phyloP scores from a whole-genome alignment of 2,113 vertebrate species.

The Tetrax tetrax region DNA sequence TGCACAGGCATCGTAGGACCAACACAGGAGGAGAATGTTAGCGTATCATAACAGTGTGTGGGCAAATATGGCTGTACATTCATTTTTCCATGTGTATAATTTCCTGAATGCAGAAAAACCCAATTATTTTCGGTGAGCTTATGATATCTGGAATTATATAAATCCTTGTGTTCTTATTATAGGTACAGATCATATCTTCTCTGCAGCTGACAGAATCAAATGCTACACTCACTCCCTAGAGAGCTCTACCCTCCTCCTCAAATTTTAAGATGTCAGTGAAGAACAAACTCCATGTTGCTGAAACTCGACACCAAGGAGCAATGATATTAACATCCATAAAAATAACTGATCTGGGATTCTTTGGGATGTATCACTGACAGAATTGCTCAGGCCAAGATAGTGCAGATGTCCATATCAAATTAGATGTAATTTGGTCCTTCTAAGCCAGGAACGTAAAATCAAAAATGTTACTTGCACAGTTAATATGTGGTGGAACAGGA shows the following conservation, averaged over 20 bases:
- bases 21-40: neutral
- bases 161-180: conserved; percentile 33
- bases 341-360: conserved; percentile 57
- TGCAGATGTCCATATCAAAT: neutral
- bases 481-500: neutral
- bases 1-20: neutral
- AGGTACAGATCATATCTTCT: conserved; percentile 44
- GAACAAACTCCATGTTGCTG: conserved; percentile 64
- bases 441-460: neutral
- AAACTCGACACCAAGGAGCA: conserved; percentile 59
- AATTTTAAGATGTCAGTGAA: conserved; percentile 76
- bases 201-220: conserved; percentile 48
- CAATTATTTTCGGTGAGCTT: conserved; percentile 27
- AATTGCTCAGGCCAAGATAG: neutral
- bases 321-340: conserved; percentile 63
- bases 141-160: neutral
- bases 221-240: conserved; percentile 39
- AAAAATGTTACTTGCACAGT: neutral
- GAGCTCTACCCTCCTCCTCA: conserved; percentile 36
- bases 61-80: neutral
- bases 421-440: neutral
- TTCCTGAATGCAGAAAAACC: neutral
- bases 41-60: neutral
- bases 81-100: neutral
- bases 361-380: neutral